These are phyloP conservation scores for Mesocricetus auratus DNA, from an alignment of 2,113 vertebrate species.

Conservation along the genomic window DNA sequence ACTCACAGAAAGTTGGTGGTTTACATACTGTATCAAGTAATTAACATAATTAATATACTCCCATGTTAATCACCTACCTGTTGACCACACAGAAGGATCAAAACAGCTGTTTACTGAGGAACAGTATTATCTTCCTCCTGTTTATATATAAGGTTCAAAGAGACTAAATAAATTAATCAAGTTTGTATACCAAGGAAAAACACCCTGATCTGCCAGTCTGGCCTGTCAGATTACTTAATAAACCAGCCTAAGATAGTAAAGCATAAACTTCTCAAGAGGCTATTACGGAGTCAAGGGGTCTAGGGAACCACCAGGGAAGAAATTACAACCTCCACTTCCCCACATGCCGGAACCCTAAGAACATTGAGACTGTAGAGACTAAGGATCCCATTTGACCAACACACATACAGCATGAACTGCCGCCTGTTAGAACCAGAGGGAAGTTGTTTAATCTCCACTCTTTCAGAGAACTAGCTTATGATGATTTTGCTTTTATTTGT, in stretches of 20 bases:
- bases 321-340: not conserved
- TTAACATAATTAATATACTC: not conserved
- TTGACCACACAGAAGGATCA: not conserved
- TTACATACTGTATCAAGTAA: not conserved
- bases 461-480: not conserved
- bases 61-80: not conserved
- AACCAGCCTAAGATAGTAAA: not conserved
- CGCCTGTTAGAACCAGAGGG: not conserved
- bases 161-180: not conserved
- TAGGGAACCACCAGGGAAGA: not conserved
- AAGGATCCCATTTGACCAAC: not conserved
- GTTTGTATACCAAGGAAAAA: not conserved
- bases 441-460: not conserved
- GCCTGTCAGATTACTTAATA: not conserved
- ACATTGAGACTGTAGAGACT: not conserved
- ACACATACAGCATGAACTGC: not conserved
- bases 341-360: not conserved
- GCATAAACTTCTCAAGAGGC: not conserved
- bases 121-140: not conserved
- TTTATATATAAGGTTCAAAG: not conserved
- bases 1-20: not conserved
- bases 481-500: not conserved
- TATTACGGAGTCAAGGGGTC: not conserved
- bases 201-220: not conserved
- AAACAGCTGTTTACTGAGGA: constrained; percentile 23